Evolutionary conservation across 2,113 vertebrate genomes (phyloP), one percentile per base, ranked within the genome.

Genomic region (Panthera leo): DNA sequence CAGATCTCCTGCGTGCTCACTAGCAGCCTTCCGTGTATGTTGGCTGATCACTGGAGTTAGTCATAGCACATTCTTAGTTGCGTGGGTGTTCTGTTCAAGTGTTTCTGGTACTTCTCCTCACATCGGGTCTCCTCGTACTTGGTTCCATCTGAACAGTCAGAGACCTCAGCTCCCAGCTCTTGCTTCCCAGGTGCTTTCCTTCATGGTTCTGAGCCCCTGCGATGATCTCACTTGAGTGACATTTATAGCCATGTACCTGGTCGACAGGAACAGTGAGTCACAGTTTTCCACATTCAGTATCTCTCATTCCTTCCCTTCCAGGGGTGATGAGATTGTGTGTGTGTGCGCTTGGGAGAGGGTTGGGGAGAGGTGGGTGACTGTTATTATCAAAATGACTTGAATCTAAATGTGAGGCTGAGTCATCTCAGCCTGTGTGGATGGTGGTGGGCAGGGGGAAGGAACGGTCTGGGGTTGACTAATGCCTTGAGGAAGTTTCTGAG

Each of bases 201-300:
- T 58, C 8, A 5, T 5, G 7, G 68, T 78, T 67, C 53, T 2
- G 36, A 83, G 29, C 51, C 63, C 39, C 27, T 7, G 27, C 29
- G 83, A 2, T 76, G 76, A 39, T 51, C 23, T 85, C 82, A 25
- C 42, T 45, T 0, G 25, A 80, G 80, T 88, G 93, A 91, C 63
- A 45, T 51, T 93, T 51, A 36, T 9, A 90, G 65, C 48, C 29
- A 0, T 6, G 71, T 61, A 71, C 95, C 94, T 97, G 91, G 75
- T 67, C 42, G 53, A 29, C 58, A 80, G 87, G 85, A 87, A 55
- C 42, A 36, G 87, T 29, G 93, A 88, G 51, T 95, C 94, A 91
- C 1, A 3, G 84, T 27, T 68, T 67, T 58, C 86, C 48, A 29
- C 2, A 8, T n/a, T 34, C 11, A 0, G n/a, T 27, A 31, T 31